Conservation (phyloP, 2,888 invertebrate genomes). For the Ethmia dodecea region DNA sequence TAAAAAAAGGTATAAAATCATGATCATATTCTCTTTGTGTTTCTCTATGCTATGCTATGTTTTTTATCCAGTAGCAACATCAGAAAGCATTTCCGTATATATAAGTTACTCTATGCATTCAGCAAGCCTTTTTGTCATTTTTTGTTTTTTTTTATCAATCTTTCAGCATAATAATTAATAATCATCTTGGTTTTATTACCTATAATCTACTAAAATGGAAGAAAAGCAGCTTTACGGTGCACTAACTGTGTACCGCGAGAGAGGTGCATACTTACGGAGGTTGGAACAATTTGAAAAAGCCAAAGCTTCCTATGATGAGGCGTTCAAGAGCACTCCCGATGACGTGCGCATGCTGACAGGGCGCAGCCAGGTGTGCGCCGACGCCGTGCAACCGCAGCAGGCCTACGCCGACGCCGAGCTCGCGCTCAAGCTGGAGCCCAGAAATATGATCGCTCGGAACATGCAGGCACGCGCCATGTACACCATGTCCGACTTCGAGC, state of each 20-base stretch:
- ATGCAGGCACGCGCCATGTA: conserved; percentile 69
- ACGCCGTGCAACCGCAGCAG: conserved; percentile 59
- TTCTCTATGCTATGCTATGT: too few species aligned
- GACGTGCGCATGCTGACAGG: conserved; percentile 59
- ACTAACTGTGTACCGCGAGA: conserved; percentile 61
- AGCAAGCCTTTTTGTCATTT: too few species aligned
- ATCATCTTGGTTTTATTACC: not conserved
- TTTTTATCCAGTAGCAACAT: too few species aligned
- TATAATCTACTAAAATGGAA: conserved; percentile 42
- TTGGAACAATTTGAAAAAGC: conserved; percentile 67
- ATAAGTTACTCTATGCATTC: too few species aligned
- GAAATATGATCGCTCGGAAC: conserved; percentile 59
- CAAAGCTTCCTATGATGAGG: conserved; percentile 61
- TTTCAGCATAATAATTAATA: too few species aligned
- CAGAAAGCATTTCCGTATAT: too few species aligned
- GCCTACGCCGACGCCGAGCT: conserved; percentile 62
- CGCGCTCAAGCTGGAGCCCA: conserved; percentile 57
- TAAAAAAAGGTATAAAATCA: too few species aligned
- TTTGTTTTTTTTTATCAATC: too few species aligned
- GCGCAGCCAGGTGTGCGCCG: conserved; percentile 62
- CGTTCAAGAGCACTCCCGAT: conserved; percentile 44
- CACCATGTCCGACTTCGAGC: conserved; percentile 66
- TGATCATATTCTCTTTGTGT: too few species aligned
- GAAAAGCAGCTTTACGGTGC: conserved; percentile 57
- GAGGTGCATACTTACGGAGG: conserved; percentile 57